phyloP scores from a whole-genome alignment of 2,113 vertebrate genomes.

The Tinamus guttatus region DNA sequence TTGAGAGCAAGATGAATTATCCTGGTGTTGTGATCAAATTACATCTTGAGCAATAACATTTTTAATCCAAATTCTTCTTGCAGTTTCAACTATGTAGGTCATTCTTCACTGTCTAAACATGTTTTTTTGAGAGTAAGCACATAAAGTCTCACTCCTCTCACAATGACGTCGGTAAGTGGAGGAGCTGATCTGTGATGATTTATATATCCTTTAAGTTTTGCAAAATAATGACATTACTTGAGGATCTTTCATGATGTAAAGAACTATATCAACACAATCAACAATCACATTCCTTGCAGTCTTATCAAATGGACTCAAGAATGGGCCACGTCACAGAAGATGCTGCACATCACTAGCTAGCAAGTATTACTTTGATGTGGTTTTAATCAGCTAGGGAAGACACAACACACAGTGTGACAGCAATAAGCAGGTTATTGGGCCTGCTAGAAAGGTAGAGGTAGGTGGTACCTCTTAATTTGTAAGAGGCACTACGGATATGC shows the following conservation, averaged over 20 bases:
- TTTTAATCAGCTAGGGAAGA: not conserved
- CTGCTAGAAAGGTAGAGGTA: not conserved
- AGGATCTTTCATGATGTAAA: not conserved
- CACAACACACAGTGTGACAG: rapidly evolving
- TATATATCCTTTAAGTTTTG: not conserved
- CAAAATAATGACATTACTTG: not conserved
- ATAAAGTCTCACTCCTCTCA: rapidly evolving
- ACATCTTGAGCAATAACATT: not conserved
- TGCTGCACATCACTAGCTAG: not conserved
- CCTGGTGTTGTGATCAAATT: not conserved
- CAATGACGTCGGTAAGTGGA: rapidly evolving
- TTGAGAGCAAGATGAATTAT: not conserved
- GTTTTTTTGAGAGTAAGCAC: not conserved
- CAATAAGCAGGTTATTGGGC: not conserved
- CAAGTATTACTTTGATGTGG: not conserved
- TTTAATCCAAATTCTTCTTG: not conserved
- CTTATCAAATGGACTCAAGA: not conserved
- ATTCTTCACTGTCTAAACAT: not conserved
- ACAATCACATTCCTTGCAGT: not conserved
- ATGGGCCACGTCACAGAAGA: not conserved
- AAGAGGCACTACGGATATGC: not conserved
- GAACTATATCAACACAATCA: not conserved
- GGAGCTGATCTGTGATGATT: not conserved
- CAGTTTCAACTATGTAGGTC: not conserved
- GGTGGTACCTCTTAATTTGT: not conserved